phyloP scores from a whole-genome alignment of 2,888 invertebrate species.

The Junonia oenone region DNA sequence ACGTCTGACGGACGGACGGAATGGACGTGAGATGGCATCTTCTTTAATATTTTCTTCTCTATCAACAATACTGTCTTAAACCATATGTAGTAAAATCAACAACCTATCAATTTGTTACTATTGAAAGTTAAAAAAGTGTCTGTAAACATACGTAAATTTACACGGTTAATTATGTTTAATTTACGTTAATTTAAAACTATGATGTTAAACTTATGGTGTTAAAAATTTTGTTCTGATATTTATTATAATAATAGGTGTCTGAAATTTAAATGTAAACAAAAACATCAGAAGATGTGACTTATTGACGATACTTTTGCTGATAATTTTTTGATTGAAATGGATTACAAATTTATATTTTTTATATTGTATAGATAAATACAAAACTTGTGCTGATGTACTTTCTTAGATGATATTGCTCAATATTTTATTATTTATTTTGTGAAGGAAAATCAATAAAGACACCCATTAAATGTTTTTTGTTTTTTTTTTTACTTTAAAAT shows the following conservation, averaged over 20 bases:
- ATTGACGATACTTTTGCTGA: background rate
- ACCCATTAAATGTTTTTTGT: constrained; percentile 39
- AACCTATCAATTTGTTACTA: no score
- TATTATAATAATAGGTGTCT: background rate
- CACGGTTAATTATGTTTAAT: no score
- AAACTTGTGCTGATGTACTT: background rate
- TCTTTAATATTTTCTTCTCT: no score
- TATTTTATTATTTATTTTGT: constrained; percentile 42
- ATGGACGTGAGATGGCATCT: no score
- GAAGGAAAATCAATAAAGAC: constrained; percentile 73
- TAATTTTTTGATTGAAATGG: background rate
- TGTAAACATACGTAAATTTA: no score
- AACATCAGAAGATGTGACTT: background rate
- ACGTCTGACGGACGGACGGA: no score
- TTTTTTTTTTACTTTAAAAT: constrained; percentile 33
- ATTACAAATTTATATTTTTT: background rate
- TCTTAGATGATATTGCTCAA: constrained; percentile 22
- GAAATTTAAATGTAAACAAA: background rate
- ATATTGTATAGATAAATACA: background rate
- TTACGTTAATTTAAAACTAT: no score
- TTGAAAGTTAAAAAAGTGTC: no score
- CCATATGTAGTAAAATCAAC: no score
- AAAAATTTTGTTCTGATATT: background rate
- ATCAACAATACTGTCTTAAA: no score
- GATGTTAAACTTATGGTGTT: no score